Conservation (phyloP, 2,113 vertebrate genomes). For the Sialia sialis region DNA sequence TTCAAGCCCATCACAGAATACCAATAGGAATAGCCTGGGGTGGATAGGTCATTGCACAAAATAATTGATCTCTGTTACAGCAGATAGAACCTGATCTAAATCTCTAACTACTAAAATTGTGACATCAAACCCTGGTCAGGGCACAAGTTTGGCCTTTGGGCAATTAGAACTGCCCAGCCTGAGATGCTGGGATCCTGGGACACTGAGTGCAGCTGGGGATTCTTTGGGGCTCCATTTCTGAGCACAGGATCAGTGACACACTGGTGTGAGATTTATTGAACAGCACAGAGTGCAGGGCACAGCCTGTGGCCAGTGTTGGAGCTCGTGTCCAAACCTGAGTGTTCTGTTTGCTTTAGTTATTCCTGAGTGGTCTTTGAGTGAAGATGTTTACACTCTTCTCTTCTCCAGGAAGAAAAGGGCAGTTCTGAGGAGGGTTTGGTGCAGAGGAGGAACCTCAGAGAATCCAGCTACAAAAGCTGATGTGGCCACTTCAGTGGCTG, state of each 20-base stretch:
- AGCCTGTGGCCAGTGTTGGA: neutral
- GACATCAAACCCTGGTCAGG: neutral
- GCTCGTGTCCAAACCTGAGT: no score
- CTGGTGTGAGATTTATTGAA: neutral
- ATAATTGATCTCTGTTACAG: neutral
- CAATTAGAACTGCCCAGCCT: neutral
- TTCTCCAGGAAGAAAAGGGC: no score
- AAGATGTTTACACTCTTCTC: accelerated
- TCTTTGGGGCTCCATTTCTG: neutral
- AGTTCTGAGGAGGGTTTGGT: no score
- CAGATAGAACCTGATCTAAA: neutral
- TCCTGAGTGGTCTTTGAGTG: neutral
- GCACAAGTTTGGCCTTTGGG: neutral
- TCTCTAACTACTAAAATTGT: neutral
- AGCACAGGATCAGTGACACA: accelerated
- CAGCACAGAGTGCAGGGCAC: neutral
- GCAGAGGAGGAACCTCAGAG: neutral
- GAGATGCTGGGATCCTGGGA: neutral
- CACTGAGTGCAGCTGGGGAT: neutral
- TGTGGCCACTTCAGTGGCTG: neutral
- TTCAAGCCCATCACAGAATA: neutral
- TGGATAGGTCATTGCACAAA: neutral
- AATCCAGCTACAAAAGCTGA: neutral
- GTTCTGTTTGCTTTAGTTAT: neutral
- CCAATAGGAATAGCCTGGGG: neutral